phyloP scores from a whole-genome alignment of 2,888 invertebrate genomes.

The Esperia sulphurella region DNA sequence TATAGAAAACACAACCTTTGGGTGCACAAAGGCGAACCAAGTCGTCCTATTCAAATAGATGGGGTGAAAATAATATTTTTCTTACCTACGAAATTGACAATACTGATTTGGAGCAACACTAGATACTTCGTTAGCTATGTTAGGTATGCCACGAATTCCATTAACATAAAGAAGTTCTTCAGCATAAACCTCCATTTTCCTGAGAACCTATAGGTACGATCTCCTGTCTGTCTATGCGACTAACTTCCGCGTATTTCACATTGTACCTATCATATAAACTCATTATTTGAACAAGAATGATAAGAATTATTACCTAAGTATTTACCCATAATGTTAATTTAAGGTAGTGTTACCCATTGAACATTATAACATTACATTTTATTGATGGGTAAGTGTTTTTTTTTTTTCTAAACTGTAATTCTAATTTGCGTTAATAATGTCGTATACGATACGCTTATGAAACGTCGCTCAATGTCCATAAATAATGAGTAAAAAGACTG shows the following conservation, averaged over 20 bases:
- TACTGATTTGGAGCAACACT: not conserved
- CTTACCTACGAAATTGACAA: slow-evolving; percentile 7
- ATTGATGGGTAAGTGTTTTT: no score
- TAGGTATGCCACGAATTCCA: not conserved
- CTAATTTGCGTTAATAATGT: no score
- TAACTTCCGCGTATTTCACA: not conserved
- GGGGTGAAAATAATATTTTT: not conserved
- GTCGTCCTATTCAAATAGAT: no score
- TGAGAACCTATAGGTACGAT: not conserved
- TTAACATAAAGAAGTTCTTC: slow-evolving; percentile 1
- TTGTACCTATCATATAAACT: not conserved
- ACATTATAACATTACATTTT: no score
- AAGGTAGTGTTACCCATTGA: no score
- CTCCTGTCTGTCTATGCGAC: not conserved
- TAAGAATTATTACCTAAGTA: not conserved
- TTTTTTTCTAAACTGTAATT: no score
- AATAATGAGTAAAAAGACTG: no score
- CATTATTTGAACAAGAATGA: slow-evolving; percentile 6
- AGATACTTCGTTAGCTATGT: not conserved
- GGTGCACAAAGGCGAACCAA: no score
- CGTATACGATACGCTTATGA: no score
- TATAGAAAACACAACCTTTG: no score
- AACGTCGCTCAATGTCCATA: no score
- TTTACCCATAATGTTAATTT: no score
- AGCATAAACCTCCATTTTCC: slow-evolving; percentile 1